Evolutionary conservation across 2,113 vertebrate genomes (phyloP).

Genomic region (Gasterosteus aculeatus): DNA sequence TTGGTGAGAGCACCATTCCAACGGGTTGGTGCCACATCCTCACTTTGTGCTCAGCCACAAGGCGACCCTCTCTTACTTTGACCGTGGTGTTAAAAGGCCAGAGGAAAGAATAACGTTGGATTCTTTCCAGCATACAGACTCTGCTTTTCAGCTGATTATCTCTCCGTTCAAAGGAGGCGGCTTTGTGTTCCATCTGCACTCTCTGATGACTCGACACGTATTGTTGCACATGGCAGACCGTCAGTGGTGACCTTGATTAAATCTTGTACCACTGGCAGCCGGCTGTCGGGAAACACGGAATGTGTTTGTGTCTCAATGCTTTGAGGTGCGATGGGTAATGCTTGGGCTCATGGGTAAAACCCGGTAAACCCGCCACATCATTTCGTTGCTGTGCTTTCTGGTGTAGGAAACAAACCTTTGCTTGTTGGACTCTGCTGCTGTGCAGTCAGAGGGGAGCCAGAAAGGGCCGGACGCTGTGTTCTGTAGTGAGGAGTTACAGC

Average conservation of each 20-base stretch:
- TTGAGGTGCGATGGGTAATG: too few relatives aligned
- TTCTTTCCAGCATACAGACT: conserved; percentile 21
- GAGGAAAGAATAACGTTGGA: conserved; percentile 23
- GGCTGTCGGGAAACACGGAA: not conserved
- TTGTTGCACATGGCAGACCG: conserved; percentile 37
- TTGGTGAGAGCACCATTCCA: not conserved
- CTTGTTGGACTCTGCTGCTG: not conserved
- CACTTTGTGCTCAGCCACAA: not conserved
- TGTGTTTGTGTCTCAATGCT: not conserved
- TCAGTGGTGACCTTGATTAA: conserved; percentile 30
- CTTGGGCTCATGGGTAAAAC: too few relatives aligned
- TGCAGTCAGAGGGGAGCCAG: not conserved
- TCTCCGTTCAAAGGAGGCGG: conserved; percentile 15
- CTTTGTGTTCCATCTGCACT: conserved; percentile 26
- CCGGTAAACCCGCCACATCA: not conserved
- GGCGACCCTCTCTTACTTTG: not conserved
- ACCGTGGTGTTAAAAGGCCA: conserved; percentile 1
- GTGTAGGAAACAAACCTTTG: not conserved
- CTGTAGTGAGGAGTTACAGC: conserved; percentile 31
- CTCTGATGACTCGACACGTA: conserved; percentile 30
- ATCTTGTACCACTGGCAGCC: conserved; percentile 15
- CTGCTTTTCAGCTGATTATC: conserved; percentile 32
- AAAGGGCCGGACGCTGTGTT: not conserved
- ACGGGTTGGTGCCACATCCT: not conserved
- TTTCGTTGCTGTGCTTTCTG: not conserved